Percentiles rank a stretch among this genome's conserved stretches.
Conservation (phyloP, 2,888 invertebrate genomes). For the Acrobasis suavella region DNA sequence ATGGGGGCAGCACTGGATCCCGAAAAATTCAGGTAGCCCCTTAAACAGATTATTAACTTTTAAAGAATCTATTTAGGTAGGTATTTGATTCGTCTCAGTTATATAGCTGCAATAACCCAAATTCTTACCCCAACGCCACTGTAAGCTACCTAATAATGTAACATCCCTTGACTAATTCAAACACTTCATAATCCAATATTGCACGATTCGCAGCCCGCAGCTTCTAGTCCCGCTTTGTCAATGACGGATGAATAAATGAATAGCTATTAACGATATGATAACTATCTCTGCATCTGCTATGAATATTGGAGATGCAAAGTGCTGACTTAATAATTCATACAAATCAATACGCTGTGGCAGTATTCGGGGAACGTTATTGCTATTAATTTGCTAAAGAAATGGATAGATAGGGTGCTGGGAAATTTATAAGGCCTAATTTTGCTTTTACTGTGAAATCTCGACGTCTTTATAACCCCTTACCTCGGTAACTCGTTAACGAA, state of each 20-base stretch:
- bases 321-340: slow-evolving; percentile 36
- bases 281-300: slow-evolving; percentile 30
- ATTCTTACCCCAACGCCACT: too few relatives aligned
- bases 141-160: background rate
- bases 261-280: slow-evolving; percentile 14
- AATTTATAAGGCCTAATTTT: too few relatives aligned
- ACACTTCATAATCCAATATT: background rate
- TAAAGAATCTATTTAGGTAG: too few relatives aligned
- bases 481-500: too few relatives aligned
- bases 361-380: slow-evolving; percentile 15
- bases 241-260: slow-evolving; percentile 3
- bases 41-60: too few relatives aligned
- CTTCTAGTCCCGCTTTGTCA: background rate
- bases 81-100: too few relatives aligned
- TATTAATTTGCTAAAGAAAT: background rate
- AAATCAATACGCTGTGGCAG: slow-evolving; percentile 30
- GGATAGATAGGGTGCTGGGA: background rate
- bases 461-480: too few relatives aligned
- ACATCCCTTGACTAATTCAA: background rate
- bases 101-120: too few relatives aligned
- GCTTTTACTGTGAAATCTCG: too few relatives aligned
- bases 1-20: too few relatives aligned
- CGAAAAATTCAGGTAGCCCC: too few relatives aligned
- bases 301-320: slow-evolving; percentile 34
- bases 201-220: background rate